Conservation (phyloP, 2,113 vertebrate genomes). For the Macaca mulatta region DNA sequence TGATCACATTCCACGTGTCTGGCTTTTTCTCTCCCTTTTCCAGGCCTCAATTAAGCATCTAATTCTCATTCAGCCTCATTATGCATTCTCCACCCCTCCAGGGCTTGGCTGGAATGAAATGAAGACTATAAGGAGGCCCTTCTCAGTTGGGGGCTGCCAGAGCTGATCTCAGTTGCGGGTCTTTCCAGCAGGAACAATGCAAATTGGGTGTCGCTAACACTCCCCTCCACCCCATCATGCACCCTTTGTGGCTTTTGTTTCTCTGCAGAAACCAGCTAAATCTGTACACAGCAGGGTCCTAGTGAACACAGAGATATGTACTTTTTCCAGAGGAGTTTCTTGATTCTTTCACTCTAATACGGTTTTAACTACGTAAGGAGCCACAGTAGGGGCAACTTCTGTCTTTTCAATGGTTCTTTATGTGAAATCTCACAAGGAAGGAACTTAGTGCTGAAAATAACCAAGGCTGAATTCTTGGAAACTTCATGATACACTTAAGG, state of each 20-base stretch:
- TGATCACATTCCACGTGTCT: constrained; percentile 44
- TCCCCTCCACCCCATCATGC: constrained; percentile 11
- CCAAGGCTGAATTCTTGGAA: constrained; percentile 48
- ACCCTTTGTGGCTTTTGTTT: constrained; percentile 72
- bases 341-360: constrained; percentile 67
- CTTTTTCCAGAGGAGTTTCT: constrained; percentile 32
- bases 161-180: constrained; percentile 21
- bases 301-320: constrained; percentile 59
- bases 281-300: constrained; percentile 56
- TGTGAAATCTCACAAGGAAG: constrained; percentile 63
- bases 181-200: constrained; percentile 57
- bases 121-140: constrained; percentile 2
- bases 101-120: constrained; percentile 49
- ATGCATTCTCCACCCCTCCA: constrained; percentile 18
- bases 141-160: not conserved
- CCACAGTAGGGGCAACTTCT: constrained; percentile 15
- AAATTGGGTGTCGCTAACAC: constrained; percentile 65
- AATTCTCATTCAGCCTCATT: constrained; percentile 68
- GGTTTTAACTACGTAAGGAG: constrained; percentile 66
- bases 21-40: constrained; percentile 58
- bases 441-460: constrained; percentile 35
- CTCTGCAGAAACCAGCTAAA: constrained; percentile 66
- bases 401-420: constrained; percentile 68
- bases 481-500: not conserved
- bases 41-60: constrained; percentile 69